Evolutionary conservation across 2,797 vertebrate genomes (phyloP).

Genomic region (Cossypha heuglini): DNA sequence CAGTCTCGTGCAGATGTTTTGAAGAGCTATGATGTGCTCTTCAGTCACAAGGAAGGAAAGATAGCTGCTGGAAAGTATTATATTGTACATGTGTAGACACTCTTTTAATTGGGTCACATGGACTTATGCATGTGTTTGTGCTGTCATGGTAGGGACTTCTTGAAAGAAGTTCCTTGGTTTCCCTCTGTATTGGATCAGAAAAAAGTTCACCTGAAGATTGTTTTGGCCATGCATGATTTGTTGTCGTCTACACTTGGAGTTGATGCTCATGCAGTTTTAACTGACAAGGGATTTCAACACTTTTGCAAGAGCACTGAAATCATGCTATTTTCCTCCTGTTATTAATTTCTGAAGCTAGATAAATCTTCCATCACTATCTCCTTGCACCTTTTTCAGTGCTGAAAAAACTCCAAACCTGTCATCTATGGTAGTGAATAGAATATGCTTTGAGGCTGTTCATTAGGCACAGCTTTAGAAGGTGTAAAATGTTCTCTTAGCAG

Average conservation of each 20-base stretch:
- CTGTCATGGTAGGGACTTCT: neutral
- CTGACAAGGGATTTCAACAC: neutral
- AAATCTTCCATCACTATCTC: neutral
- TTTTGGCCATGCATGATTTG: neutral
- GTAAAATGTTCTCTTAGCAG: neutral
- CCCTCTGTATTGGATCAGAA: neutral
- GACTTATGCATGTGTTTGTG: neutral
- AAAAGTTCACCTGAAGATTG: neutral
- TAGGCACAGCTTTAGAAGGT: neutral
- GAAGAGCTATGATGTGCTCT: neutral
- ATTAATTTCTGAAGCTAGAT: neutral
- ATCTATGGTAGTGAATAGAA: neutral
- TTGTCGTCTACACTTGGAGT: rapidly evolving
- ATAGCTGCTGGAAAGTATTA: neutral
- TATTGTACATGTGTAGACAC: rapidly evolving
- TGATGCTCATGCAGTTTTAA: neutral
- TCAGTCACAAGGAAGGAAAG: neutral
- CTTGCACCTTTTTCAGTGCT: neutral
- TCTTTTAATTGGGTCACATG: neutral
- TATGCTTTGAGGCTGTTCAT: neutral
- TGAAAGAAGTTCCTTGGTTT: neutral
- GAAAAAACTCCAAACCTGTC: neutral
- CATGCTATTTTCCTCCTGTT: neutral
- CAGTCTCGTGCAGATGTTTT: neutral
- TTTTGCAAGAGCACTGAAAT: neutral